Conservation (phyloP, 2,113 vertebrate genomes). For the Glaucomys volans region DNA sequence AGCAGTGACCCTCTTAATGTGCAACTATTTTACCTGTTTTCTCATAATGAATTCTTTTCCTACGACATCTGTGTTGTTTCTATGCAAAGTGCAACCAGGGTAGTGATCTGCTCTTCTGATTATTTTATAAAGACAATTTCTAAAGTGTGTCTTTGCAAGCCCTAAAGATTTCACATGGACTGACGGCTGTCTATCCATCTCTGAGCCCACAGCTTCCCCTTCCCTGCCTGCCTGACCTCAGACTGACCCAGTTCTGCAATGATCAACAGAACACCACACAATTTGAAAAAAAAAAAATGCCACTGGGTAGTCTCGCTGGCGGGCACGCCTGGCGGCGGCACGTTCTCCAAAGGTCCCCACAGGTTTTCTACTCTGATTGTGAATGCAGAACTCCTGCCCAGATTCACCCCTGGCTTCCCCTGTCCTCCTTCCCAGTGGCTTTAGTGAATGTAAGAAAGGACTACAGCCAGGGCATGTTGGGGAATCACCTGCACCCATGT, state of each 20-base stretch:
- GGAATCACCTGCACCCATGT: no score
- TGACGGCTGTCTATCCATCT: background rate
- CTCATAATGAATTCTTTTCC: background rate
- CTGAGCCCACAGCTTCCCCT: background rate
- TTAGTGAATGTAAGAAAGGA: background rate
- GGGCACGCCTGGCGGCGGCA: background rate
- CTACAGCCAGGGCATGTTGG: background rate
- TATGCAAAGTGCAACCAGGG: background rate
- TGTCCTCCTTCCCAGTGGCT: background rate
- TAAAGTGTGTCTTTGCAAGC: background rate
- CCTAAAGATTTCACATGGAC: background rate
- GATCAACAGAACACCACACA: slow-evolving; percentile 2
- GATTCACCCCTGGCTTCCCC: background rate
- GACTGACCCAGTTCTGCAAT: slow-evolving; percentile 19
- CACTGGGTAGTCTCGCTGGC: background rate
- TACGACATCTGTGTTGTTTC: background rate
- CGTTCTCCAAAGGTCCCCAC: background rate
- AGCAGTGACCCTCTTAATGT: background rate
- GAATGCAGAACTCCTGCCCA: background rate
- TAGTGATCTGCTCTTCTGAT: background rate
- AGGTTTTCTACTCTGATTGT: background rate
- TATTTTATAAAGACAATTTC: background rate
- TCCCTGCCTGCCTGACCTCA: slow-evolving; percentile 26
- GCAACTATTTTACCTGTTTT: background rate
- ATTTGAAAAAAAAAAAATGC: background rate